phyloP scores from a whole-genome alignment of 1,140 invertebrate genomes.

The Drosophila arawakana region DNA sequence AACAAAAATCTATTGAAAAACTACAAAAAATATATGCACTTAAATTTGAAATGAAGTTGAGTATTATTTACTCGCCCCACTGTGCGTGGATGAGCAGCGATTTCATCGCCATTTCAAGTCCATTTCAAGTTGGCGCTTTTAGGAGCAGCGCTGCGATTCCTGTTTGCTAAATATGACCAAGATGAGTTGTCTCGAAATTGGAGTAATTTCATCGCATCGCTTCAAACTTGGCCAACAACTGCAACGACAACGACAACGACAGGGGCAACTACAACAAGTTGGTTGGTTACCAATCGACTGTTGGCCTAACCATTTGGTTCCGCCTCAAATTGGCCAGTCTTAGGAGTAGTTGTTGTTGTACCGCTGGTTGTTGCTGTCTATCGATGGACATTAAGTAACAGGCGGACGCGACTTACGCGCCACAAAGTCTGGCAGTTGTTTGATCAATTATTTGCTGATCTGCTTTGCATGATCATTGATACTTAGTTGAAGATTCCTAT shows the following conservation, averaged over 20 bases:
- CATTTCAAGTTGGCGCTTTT: conserved; percentile 54
- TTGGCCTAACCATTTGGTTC: conserved; percentile 42
- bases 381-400: conserved; percentile 74
- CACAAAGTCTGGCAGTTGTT: conserved; percentile 57
- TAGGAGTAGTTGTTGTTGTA: conserved; percentile 2
- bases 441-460: conserved; percentile 50
- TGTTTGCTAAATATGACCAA: conserved; percentile 84
- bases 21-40: too few species aligned
- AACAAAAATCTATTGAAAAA: too few species aligned
- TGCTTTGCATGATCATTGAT: conserved; percentile 33
- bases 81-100: conserved; percentile 55
- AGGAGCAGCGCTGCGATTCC: conserved; percentile 54
- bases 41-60: too few species aligned
- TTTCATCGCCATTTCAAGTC: conserved; percentile 83
- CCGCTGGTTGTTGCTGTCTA: conserved; percentile 20
- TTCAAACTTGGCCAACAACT: conserved; percentile 21
- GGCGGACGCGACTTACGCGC: conserved; percentile 46
- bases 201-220: conserved; percentile 77
- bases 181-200: conserved; percentile 81
- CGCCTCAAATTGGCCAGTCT: conserved; percentile 65
- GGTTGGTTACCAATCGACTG: conserved; percentile 12
- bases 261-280: too few species aligned
- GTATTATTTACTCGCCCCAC: conserved; percentile 2
- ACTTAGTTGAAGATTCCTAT: neutral
- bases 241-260: too few species aligned